Evolutionary conservation across 2,113 vertebrate genomes (phyloP), one percentile per base, ranked within the genome.

Genomic region (Rissa tridactyla): DNA sequence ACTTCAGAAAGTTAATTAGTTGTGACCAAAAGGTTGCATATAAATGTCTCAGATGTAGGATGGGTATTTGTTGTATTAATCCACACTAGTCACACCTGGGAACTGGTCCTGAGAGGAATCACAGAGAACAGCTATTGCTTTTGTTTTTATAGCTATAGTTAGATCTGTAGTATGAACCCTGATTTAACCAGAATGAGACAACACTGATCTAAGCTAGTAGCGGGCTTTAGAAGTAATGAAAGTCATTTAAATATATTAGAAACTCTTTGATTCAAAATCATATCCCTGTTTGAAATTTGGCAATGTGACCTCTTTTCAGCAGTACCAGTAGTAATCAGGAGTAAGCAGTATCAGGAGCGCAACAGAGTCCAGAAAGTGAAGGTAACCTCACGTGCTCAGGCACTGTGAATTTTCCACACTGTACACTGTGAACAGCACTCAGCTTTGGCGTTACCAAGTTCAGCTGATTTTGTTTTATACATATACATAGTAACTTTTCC

Each of bases 371-470:
- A 1, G 5, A 42, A 72, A 79, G 23, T 13, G 26, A 73, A 92
- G 20, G 36, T 15, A 18, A 76, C 34, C 5, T 62, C 6, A 4
- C 19, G 2, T 44, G 8, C 23, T 65, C 32, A 68, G 38, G 17
- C 1, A 2, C 5, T 49, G 11, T 2, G 0, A 58, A 4, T 21
- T 72, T 84, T 62, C 38, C 52, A 51, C 27, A 38, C 38, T 38
- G 27, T 15, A 51, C 17, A 2, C 18, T 34, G 25, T 22, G 46
- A 88, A 36, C 10, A 46, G 11, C 8, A 15, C 20, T 86, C 13
- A 15, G 9, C 46, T 82, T 71, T 64, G 51, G 8, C 14, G 29
- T 66, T 71, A 9, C 3, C 23, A 34, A 21, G 13, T 66, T 70
- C 52, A 79, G 13, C 8, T 76, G 3, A 36, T 86, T 27, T 49